Evolutionary conservation across 2,797 vertebrate genomes (phyloP).

Genomic region (Jordanella pulchra): DNA sequence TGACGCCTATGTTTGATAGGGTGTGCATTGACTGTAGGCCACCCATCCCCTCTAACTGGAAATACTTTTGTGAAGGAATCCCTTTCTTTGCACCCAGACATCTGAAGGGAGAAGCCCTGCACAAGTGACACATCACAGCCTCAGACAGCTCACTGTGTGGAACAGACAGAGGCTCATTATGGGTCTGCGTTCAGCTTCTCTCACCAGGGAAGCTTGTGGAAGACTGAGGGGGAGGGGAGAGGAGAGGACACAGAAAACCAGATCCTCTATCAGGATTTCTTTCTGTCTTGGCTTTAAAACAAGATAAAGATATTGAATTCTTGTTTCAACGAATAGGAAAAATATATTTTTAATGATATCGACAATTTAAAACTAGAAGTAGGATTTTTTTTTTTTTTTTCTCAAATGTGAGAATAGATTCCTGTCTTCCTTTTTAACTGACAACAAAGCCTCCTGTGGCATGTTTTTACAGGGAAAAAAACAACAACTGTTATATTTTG

Average conservation of each 20-base stretch:
- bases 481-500: background rate
- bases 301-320: constrained; percentile 6
- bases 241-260: constrained; percentile 25
- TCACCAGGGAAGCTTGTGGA: constrained; percentile 54
- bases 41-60: constrained; percentile 46
- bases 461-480: background rate
- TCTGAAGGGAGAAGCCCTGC: constrained; percentile 23
- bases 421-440: background rate
- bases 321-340: background rate
- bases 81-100: constrained; percentile 49
- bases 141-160: constrained; percentile 66
- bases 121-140: constrained; percentile 71
- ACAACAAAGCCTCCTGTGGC: background rate
- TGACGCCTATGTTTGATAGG: constrained; percentile 25
- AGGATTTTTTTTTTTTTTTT: background rate
- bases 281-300: constrained; percentile 17
- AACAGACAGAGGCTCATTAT: constrained; percentile 77
- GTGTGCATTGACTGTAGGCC: constrained; percentile 25
- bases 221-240: constrained; percentile 28
- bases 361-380: background rate
- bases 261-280: constrained; percentile 32
- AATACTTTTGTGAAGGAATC: constrained; percentile 42
- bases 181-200: constrained; percentile 52
- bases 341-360: background rate
- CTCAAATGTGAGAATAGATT: background rate